A percentile compares a stretch with the other conserved stretches of the same genome.
These are phyloP conservation scores for Hemibagrus guttatus DNA, from an alignment of 2,797 vertebrate species.

Conservation along the genomic window DNA sequence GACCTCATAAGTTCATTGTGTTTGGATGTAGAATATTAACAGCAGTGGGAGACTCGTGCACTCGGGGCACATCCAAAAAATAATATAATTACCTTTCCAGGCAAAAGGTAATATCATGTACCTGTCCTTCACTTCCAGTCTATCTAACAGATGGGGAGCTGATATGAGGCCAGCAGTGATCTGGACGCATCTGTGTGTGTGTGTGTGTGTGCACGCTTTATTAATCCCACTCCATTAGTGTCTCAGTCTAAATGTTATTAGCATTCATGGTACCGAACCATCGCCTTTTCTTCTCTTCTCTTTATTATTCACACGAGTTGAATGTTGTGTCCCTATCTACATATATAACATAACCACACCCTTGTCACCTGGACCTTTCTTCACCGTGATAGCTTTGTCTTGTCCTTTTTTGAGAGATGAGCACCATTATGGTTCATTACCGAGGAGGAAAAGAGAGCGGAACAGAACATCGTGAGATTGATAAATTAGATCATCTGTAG, in stretches of 20 bases:
- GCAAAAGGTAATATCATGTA: constrained; percentile 24
- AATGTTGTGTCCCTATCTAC: background rate
- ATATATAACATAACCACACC: background rate
- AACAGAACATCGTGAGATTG: constrained; percentile 24
- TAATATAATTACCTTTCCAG: constrained; percentile 30
- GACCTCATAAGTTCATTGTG: constrained; percentile 20
- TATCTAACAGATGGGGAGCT: constrained; percentile 11
- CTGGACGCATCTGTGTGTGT: background rate
- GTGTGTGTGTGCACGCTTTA: background rate
- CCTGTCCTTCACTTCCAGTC: constrained; percentile 18
- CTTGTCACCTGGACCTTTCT: background rate
- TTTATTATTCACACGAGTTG: background rate
- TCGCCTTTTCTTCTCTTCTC: background rate
- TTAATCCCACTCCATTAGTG: constrained; percentile 14
- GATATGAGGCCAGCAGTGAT: constrained; percentile 18
- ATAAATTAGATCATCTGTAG: constrained; percentile 38
- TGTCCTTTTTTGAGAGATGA: constrained; percentile 32
- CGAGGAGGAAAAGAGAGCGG: background rate
- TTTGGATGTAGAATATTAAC: background rate
- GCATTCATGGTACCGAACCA: constrained; percentile 7
- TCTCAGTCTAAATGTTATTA: background rate
- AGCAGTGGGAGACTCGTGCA: background rate
- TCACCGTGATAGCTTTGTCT: constrained; percentile 6
- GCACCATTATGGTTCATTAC: constrained; percentile 17
- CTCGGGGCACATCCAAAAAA: background rate